Evolutionary conservation across 2,888 invertebrate genomes (phyloP).

Genomic region (Trichacis sp.): DNA sequence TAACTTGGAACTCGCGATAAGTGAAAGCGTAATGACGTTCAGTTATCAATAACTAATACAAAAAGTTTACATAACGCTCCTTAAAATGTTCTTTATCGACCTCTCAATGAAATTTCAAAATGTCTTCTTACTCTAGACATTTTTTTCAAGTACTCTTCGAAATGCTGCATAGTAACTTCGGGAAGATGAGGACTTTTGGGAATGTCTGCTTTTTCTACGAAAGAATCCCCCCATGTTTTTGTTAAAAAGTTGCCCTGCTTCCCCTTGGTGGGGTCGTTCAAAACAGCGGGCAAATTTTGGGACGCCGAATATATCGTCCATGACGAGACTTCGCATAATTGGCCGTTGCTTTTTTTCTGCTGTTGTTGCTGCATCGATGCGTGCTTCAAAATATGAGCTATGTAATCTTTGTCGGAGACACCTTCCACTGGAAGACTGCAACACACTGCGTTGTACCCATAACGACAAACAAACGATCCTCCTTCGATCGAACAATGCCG

Average conservation of each 20-base stretch:
- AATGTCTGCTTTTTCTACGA: slow-evolving; percentile 85
- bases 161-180: slow-evolving; percentile 85
- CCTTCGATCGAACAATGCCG: slow-evolving; percentile 88
- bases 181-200: slow-evolving; percentile 85
- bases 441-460: slow-evolving; percentile 89
- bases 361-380: slow-evolving; percentile 62
- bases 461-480: slow-evolving; percentile 87
- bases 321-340: slow-evolving; percentile 53
- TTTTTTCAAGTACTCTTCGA: slow-evolving; percentile 88
- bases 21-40: no score
- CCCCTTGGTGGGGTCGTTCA: slow-evolving; percentile 93
- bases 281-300: slow-evolving; percentile 94
- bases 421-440: slow-evolving; percentile 90
- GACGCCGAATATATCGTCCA: slow-evolving; percentile 93
- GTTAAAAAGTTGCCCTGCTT: slow-evolving; percentile 95
- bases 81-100: no score
- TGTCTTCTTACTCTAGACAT: slow-evolving; percentile 72
- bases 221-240: slow-evolving; percentile 97
- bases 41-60: background rate
- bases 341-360: slow-evolving; percentile 71
- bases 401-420: slow-evolving; percentile 88
- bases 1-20: no score
- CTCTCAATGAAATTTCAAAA: no score
- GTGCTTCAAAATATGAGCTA: slow-evolving; percentile 83
- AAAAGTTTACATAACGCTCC: no score